Evolutionary conservation across 1,140 invertebrate species (phyloP), one percentile per base, ranked within the genome.

Genomic region (Tetranychus cinnabarinus): DNA sequence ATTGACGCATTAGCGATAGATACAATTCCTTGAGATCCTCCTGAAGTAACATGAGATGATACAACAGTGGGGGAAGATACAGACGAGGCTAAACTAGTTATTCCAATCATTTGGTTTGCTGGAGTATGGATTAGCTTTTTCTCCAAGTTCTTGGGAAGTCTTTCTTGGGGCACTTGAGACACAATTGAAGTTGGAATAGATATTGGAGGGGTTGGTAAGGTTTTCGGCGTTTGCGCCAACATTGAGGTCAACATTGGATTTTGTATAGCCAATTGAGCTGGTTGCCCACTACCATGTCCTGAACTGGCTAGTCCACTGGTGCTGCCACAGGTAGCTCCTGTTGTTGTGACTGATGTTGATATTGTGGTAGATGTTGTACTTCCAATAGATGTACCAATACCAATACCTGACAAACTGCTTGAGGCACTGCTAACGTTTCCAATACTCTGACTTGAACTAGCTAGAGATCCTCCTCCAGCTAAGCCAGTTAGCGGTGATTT

Each of bases 221-320:
- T 63, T 35, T 56, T 60, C 3, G 67, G 67, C 34, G 68, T 68
- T 52, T 67, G 65, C 35, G 68, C 66, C 35, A 69, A 61, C 68
- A 69, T 69, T 23, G 64, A 67, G n/a, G 66, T 65, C n/a, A 69
- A 60, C 68, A 69, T 69, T 34, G 68, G 68, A 61, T 69, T 69
- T 36, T 66, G 66, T 48, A 62, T 62, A 57, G 68, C 68, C 52
- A 69, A 61, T 48, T 65, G 63, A 8, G 56, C 23, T 31, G 59
- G 54, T 45, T 57, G 56, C 23, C 42, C 35, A 34, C 34, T 42
- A 45, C 7, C 7, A 15, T 33, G 15, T 56, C 55, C 37, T 36
- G 12, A 6, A 56, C 33, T 56, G 3, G 23, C 39, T 42, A 42
- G 5, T 33, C 50, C 50, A 33, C n/a, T 31, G 50, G n/a, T 52